Conservation (phyloP, 2,888 invertebrate genomes). For the Chaitophorus viminalis region DNA sequence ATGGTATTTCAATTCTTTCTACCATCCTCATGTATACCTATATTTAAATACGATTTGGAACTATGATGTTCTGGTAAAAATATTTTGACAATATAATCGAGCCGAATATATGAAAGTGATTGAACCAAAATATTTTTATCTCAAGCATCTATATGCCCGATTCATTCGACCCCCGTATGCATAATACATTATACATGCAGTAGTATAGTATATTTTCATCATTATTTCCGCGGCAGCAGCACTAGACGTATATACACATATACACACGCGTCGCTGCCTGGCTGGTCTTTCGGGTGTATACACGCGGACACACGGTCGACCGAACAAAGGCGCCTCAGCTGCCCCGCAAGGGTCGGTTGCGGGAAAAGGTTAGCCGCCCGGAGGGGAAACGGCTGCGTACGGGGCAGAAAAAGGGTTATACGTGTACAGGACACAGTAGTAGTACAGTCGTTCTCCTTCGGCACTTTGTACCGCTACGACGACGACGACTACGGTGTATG, state of each 20-base stretch:
- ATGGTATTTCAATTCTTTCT: no score
- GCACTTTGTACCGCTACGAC: conserved; percentile 20
- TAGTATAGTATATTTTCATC: background rate
- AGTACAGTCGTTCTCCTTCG: conserved; percentile 6
- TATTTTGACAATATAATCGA: no score
- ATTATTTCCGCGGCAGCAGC: background rate
- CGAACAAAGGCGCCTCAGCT: conserved; percentile 49
- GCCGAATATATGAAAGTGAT: no score
- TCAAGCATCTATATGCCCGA: no score
- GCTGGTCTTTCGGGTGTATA: conserved; percentile 11
- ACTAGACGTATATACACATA: background rate
- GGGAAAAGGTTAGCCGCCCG: conserved; percentile 33
- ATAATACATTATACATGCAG: background rate
- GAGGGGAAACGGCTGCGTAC: background rate
- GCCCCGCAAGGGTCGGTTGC: conserved; percentile 17
- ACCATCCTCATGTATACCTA: no score
- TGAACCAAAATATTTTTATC: no score
- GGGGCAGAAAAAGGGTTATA: conserved; percentile 52
- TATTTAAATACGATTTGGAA: no score
- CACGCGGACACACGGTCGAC: background rate
- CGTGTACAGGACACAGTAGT: background rate
- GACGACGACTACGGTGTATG: background rate
- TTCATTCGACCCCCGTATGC: no score
- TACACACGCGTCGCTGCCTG: background rate
- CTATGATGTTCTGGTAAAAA: no score